phyloP scores from a whole-genome alignment of 2,113 vertebrate species.

The Edolisoma coerulescens region DNA sequence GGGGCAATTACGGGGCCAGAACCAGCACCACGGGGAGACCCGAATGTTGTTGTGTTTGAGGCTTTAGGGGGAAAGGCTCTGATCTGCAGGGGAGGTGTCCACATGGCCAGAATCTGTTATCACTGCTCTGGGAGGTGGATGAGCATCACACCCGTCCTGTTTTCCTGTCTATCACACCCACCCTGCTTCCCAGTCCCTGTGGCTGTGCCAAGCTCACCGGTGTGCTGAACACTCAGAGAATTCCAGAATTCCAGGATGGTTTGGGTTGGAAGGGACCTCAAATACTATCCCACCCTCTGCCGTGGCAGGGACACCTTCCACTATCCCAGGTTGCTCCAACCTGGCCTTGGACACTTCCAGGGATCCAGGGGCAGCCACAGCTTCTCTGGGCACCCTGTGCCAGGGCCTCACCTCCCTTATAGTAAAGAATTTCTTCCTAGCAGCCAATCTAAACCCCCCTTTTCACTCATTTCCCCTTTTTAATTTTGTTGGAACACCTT shows the following conservation, averaged over 20 bases:
- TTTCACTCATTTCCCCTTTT: not conserved
- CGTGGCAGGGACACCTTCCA: not conserved
- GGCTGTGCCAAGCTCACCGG: rapidly evolving
- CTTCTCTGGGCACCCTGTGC: not conserved
- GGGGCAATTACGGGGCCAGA: rapidly evolving
- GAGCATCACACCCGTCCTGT: not conserved
- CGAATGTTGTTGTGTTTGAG: rapidly evolving
- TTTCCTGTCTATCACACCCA: not conserved
- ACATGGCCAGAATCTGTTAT: rapidly evolving
- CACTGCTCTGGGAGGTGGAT: rapidly evolving
- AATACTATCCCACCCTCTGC: not conserved
- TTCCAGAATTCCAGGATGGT: not conserved
- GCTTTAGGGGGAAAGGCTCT: no score
- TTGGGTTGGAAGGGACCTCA: not conserved
- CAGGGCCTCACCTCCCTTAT: rapidly evolving
- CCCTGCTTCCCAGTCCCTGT: not conserved
- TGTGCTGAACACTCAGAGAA: not conserved
- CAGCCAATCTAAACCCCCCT: not conserved
- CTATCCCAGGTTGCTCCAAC: not conserved
- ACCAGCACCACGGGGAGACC: rapidly evolving
- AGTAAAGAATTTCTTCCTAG: not conserved
- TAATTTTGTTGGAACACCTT: not conserved
- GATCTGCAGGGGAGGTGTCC: not conserved
- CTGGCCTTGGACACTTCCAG: not conserved
- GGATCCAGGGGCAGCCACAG: not conserved